Base-by-base conservation (phyloP, 2,797 vertebrate genomes). In the Lepilemur ruficaudatus region DNA sequence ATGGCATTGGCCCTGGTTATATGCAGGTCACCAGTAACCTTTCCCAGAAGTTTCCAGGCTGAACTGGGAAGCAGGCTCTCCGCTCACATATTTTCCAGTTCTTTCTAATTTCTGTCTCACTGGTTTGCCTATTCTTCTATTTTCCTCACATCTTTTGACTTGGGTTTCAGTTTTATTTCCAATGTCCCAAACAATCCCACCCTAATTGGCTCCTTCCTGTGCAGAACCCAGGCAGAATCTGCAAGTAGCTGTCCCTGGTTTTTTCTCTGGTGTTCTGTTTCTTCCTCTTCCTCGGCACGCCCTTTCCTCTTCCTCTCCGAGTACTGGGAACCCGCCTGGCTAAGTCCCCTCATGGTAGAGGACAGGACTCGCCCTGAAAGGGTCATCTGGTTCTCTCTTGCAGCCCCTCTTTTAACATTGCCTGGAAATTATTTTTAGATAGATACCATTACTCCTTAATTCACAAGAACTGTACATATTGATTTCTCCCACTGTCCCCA, bases 371-470 rank as follows among this genome's bases (percentile, higher is more conserved):
- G 70, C n/a, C 48, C 63, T 35, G 20, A 38, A 22, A 22, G 18
- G 23, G 2, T n/a, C 41, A 38, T 30, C 32, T 11, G 23, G 73
- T 43, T 28, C 35, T 63, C 32, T 75, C 52, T 90, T 59, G 18
- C 12, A 61, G 46, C 20, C 50, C 72, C 57, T 84, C 35, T 83
- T 75, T 52, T 14, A 50, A 63, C 15, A 46, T 32, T 55, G 52
- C 35, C 38, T 75, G 25, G 38, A 46, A 67, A n/a, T 86, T 78
- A 59, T 59, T 94, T 89, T 89, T 57, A 86, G 89, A 48, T 43
- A 94, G 61, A 52, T 61, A n/a, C n/a, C 38, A 20, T 79, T 86
- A 94, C 73, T 65, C 8, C 50, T 85, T 89, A 94, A 91, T 82
- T 94, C 79, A 70, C 17, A 52, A 89, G 55, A 79, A 85, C 30